Conservation (phyloP, 2,888 invertebrate genomes). For the Oligia strigilis region DNA sequence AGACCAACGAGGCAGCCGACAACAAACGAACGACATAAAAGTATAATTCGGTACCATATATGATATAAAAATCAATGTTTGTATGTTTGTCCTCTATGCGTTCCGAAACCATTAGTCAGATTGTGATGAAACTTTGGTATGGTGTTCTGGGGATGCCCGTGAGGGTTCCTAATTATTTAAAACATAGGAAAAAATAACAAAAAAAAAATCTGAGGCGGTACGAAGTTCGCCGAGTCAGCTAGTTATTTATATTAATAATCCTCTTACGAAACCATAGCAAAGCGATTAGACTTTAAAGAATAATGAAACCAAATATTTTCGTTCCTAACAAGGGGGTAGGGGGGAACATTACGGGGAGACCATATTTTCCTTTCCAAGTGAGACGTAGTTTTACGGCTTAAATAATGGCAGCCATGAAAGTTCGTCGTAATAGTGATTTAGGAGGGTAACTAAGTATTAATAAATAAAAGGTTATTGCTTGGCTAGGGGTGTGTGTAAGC, state of each 20-base stretch:
- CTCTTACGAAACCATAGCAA: constrained; percentile 46
- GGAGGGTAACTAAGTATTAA: constrained; percentile 62
- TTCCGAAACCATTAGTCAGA: too few species aligned
- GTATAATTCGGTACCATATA: not conserved
- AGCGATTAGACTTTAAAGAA: constrained; percentile 41
- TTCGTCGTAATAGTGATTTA: constrained; percentile 68
- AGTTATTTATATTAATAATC: constrained; percentile 26
- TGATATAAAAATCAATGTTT: too few species aligned
- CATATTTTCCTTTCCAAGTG: constrained; percentile 49
- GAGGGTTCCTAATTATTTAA: too few species aligned
- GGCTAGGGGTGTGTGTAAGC: constrained; percentile 46
- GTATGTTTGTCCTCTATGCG: too few species aligned
- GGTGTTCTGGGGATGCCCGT: too few species aligned
- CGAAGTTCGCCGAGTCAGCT: too few species aligned
- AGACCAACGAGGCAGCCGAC: not conserved
- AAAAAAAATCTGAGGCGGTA: too few species aligned
- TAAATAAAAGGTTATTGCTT: constrained; percentile 61
- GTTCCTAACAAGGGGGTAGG: constrained; percentile 19
- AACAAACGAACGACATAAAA: not conserved
- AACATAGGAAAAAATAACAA: too few species aligned
- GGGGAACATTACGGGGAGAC: constrained; percentile 14
- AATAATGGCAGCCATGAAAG: constrained; percentile 73
- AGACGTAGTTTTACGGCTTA: constrained; percentile 69
- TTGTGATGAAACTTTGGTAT: too few species aligned
- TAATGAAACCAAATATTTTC: constrained; percentile 53